Evolutionary conservation across 1,140 invertebrate species (phyloP).

Genomic region (Drosophila nannoptera): DNA sequence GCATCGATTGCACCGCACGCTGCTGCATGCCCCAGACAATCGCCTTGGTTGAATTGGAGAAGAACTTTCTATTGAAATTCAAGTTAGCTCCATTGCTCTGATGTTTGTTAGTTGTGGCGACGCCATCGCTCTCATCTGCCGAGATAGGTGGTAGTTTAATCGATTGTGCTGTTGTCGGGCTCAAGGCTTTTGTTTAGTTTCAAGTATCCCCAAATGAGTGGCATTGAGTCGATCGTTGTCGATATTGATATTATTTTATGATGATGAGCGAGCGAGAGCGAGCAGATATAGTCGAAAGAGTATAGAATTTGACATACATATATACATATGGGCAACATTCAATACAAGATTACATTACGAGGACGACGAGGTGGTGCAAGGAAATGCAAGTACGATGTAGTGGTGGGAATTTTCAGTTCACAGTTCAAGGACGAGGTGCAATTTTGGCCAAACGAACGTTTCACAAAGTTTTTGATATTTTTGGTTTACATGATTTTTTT

Average conservation of each 20-base stretch:
- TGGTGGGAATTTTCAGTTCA: constrained; percentile 32
- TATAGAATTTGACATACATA: constrained; percentile 68
- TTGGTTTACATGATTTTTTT: constrained; percentile 26
- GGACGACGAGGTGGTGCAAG: constrained; percentile 31
- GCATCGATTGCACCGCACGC: constrained; percentile 97
- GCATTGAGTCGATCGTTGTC: constrained; percentile 43
- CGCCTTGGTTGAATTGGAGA: constrained; percentile 91
- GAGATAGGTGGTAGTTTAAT: constrained; percentile 79
- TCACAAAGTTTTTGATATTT: constrained; percentile 21
- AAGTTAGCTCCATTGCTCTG: constrained; percentile 57
- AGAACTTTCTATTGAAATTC: constrained; percentile 81
- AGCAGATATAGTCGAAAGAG: constrained; percentile 58
- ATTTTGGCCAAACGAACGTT: constrained; percentile 31
- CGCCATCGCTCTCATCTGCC: constrained; percentile 71
- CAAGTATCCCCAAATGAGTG: constrained; percentile 69
- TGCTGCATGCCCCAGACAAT: constrained; percentile 99
- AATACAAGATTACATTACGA: constrained; percentile 38
- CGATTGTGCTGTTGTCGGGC: constrained; percentile 74
- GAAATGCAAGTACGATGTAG: constrained; percentile 39
- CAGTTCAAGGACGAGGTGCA: constrained; percentile 35
- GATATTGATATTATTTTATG: constrained; percentile 40
- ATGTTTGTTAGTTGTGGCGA: constrained; percentile 30
- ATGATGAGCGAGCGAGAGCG: constrained; percentile 66
- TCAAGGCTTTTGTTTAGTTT: constrained; percentile 62
- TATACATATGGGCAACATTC: constrained; percentile 49